Base-by-base conservation (phyloP, 2,797 vertebrate genomes). In the Sparus aurata region DNA sequence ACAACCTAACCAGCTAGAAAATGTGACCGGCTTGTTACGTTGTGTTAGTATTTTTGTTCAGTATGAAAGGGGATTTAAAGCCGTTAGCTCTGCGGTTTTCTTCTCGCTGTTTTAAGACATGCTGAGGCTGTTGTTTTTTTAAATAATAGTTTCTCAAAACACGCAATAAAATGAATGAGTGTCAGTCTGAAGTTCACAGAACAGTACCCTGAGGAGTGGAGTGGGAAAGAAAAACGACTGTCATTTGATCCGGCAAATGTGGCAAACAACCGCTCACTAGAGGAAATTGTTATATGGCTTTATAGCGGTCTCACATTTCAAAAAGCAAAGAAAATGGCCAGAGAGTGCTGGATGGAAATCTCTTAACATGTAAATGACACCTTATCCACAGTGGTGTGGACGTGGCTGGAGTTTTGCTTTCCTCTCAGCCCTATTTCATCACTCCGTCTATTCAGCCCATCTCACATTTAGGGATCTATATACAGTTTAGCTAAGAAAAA, bases 401-500 rank as follows among this genome's bases (percentile, higher is more conserved):
- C 34, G 25, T 52, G 58, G 52, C 27, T 17, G 1, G 2, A 38
- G 50, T 47, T 72, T 62, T 57, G 7, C n/a, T 74, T 43, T 30
- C 59, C 45, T 73, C 73, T 87, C 58, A 43, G 65, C 8, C 22
- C 67, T 57, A 73, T 81, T 80, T 79, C 63, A 81, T 80, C 67
- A 27, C 55, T 69, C 12, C 34, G 22, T 63, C 53, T 70, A 54
- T 54, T 50, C 52, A 53, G 18, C 49, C 52, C 30, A 46, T 62
- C 23, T 73, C 52, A 54, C 12, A 64, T 50, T 63, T 41, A 54
- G 16, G 73, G 18, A 63, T 63, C 11, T 30, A 59, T 49, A 27
- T 53, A 47, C 18, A 59, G 60, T 38, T 30, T 53, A 43, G 67
- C 18, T 50, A 20, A 41, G 13, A 46, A 80, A 70, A 62, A 52